phyloP scores from a whole-genome alignment of 1,140 invertebrate species.

The Drosophila sucinea region DNA sequence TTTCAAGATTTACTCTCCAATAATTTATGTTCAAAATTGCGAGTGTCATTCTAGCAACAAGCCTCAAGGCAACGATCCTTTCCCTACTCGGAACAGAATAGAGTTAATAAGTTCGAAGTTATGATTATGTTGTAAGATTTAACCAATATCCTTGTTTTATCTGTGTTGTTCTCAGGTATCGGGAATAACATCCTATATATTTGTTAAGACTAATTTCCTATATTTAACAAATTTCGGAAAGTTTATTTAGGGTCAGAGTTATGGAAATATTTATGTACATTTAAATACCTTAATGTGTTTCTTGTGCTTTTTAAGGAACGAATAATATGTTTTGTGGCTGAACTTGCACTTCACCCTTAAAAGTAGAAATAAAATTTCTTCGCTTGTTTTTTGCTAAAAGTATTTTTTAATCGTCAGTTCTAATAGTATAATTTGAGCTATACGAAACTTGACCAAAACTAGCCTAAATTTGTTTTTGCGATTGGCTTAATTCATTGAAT shows the following conservation, averaged over 20 bases:
- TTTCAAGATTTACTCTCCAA: too few species aligned
- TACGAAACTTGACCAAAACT: slow-evolving; percentile 65
- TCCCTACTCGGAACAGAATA: neutral
- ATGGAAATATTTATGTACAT: neutral
- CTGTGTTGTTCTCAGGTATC: too few species aligned
- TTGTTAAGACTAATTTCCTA: neutral
- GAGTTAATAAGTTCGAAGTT: neutral
- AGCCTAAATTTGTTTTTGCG: slow-evolving; percentile 55
- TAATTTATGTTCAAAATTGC: neutral
- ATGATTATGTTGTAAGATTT: neutral
- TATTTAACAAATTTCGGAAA: neutral
- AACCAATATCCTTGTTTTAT: neutral
- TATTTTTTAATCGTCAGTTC: slow-evolving; percentile 57
- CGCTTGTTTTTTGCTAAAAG: slow-evolving; percentile 47
- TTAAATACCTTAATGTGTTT: neutral
- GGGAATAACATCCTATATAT: neutral
- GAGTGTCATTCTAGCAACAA: neutral
- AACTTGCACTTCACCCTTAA: too few species aligned
- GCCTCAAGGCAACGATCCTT: neutral
- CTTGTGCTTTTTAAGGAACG: too few species aligned
- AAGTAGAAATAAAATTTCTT: neutral
- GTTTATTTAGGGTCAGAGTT: neutral
- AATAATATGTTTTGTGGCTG: too few species aligned
- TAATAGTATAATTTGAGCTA: slow-evolving; percentile 56
- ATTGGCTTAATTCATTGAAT: slow-evolving; percentile 59